Conservation (phyloP, 2,888 invertebrate species). For the Lasioglossum vierecki region DNA sequence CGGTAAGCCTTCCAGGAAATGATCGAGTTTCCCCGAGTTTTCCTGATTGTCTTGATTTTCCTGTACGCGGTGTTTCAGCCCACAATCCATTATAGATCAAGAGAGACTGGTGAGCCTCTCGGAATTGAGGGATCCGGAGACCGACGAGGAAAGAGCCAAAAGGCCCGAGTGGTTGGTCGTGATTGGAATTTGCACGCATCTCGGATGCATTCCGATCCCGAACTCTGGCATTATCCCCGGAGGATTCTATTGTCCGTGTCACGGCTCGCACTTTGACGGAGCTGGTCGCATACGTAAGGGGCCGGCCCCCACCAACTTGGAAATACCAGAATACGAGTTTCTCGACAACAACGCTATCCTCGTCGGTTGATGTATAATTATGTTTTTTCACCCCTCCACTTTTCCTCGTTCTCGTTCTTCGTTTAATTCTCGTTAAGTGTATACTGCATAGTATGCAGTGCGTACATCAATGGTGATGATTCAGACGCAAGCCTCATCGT, state of each 20-base stretch:
- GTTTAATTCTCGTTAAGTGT: background rate
- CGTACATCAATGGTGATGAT: background rate
- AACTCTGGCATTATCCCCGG: slow-evolving; percentile 88
- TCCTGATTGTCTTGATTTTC: background rate
- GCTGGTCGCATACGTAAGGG: slow-evolving; percentile 91
- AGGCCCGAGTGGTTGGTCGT: slow-evolving; percentile 91
- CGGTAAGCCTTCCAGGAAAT: slow-evolving; percentile 80
- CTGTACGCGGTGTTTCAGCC: slow-evolving; percentile 79
- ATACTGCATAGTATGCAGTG: no score
- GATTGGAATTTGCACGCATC: slow-evolving; percentile 92
- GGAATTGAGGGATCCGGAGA: slow-evolving; percentile 89
- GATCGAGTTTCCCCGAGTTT: background rate
- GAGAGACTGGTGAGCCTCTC: slow-evolving; percentile 87
- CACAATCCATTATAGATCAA: slow-evolving; percentile 87
- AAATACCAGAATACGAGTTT: slow-evolving; percentile 88
- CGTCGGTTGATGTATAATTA: slow-evolving; percentile 83
- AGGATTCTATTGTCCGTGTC: slow-evolving; percentile 94
- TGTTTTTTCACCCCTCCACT: background rate
- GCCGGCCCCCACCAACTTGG: slow-evolving; percentile 90
- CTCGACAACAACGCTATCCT: slow-evolving; percentile 85
- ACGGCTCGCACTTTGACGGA: slow-evolving; percentile 92
- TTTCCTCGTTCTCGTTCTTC: background rate
- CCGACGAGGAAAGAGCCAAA: slow-evolving; percentile 87
- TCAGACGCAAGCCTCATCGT: background rate
- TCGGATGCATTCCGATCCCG: slow-evolving; percentile 93